phyloP scores from a whole-genome alignment of 2,113 vertebrate genomes.

The Nerophis ophidion region DNA sequence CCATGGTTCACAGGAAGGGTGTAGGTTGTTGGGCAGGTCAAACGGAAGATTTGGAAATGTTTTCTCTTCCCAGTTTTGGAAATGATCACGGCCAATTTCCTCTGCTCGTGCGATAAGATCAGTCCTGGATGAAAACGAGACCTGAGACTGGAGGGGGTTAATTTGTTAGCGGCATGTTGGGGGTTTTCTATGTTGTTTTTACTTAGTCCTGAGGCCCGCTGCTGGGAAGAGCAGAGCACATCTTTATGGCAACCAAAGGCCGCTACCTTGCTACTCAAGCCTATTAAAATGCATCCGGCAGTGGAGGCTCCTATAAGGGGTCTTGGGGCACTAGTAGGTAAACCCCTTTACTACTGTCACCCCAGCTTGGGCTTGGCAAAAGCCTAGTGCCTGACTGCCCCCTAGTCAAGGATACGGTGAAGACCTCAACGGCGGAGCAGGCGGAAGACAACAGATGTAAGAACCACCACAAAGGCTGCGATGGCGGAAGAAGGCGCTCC shows the following conservation, averaged over 20 bases:
- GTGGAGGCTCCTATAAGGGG: too few relatives aligned
- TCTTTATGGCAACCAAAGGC: slow-evolving; percentile 24
- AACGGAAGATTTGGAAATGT: slow-evolving; percentile 59
- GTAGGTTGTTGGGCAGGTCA: slow-evolving; percentile 3
- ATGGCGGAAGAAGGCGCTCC: too few relatives aligned
- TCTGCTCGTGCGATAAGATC: slow-evolving; percentile 77
- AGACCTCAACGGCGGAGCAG: too few relatives aligned
- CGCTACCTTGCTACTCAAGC: background rate
- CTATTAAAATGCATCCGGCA: background rate
- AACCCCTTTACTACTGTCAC: too few relatives aligned
- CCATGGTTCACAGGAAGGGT: background rate
- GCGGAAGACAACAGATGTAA: too few relatives aligned
- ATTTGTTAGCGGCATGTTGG: slow-evolving; percentile 17
- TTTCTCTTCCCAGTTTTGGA: slow-evolving; percentile 77
- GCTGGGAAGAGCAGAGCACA: slow-evolving; percentile 24
- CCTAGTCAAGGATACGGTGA: too few relatives aligned
- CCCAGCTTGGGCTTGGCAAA: too few relatives aligned
- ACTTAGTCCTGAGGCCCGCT: slow-evolving; percentile 32
- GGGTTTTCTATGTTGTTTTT: slow-evolving; percentile 10
- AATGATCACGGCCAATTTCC: slow-evolving; percentile 87
- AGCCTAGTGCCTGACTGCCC: too few relatives aligned
- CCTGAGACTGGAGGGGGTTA: slow-evolving; percentile 30
- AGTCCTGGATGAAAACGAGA: slow-evolving; percentile 67
- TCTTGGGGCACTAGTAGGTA: too few relatives aligned
- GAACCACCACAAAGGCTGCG: too few relatives aligned